Evolutionary conservation across 2,888 invertebrate species (phyloP), one percentile per base, ranked within the genome.

Genomic region (Leptopilina drosophilae): DNA sequence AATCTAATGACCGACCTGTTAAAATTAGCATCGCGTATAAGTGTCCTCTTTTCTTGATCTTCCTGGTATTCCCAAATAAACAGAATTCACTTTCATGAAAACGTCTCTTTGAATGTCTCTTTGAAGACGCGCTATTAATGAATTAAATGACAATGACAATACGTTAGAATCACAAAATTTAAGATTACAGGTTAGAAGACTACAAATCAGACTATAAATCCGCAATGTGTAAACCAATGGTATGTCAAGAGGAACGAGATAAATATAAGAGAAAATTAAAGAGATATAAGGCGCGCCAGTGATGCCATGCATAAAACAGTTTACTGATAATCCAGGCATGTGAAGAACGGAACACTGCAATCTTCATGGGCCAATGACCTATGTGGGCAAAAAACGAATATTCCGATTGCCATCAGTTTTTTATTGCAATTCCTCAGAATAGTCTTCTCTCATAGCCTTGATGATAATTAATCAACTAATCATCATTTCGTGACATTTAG

Each of bases 231-330:
- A 49, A 49, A 11, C 67, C 69, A 73, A 33, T 73, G 56, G 73
- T 33, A 73, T 53, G 73, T 56, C 73, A 73, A 73, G 73, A 69
- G 69, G 53, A 56, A n/a, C 20, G 62, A 56, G 73, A 73, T 73
- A 73, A 73, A 56, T 53, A 33, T 73, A 73, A 73, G 73, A 73
- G 73, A 73, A 73, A 73, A 73, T 73, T 56, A 73, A 26, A 73
- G 56, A 73, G 73, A 73, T 73, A 73, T 53, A 62, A 73, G 26
- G 73, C 73, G 73, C 73, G 73, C 73, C 73, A 53, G 73, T 14
- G 73, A 56, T 53, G 56, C 73, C 73, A 56, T 20, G 73, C 53
- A 73, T 73, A 73, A 73, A 73, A 73, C 73, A 56, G 73, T 73
- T 73, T 56, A 73, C 73, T 56, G 73, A 73, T 73, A 73, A 53